Percentiles rank a stretch among this genome's conserved stretches.
These are phyloP conservation scores for Azorinus chamasolen DNA, from an alignment of 2,888 invertebrate genomes.

Conservation along the genomic window DNA sequence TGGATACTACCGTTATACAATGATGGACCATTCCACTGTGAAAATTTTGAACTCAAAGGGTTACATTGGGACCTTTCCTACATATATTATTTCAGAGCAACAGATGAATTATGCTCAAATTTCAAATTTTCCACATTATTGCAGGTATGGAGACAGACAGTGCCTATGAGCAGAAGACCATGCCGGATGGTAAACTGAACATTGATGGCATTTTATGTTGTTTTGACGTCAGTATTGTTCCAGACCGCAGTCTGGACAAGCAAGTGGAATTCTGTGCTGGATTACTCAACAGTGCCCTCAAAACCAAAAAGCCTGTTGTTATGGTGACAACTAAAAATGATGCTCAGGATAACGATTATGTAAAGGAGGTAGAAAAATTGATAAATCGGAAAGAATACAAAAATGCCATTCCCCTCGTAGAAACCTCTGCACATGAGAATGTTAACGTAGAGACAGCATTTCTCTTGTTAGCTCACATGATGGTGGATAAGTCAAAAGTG, in stretches of 20 bases:
- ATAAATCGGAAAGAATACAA: slow-evolving; percentile 96
- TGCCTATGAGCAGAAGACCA: slow-evolving; percentile 95
- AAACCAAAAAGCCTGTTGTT: slow-evolving; percentile 98
- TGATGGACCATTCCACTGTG: no score
- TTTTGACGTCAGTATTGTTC: slow-evolving; percentile 98
- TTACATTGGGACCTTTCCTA: no score
- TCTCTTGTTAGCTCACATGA: slow-evolving; percentile 95
- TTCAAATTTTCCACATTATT: slow-evolving; percentile 27
- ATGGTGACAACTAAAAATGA: slow-evolving; percentile 98
- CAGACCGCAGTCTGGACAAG: slow-evolving; percentile 95
- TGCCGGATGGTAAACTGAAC: slow-evolving; percentile 93
- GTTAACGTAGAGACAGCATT: slow-evolving; percentile 97
- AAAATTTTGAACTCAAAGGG: no score
- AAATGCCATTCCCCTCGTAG: slow-evolving; percentile 92
- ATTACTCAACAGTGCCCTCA: slow-evolving; percentile 93
- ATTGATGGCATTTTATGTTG: slow-evolving; percentile 98
- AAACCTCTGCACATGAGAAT: slow-evolving; percentile 98
- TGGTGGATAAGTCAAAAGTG: slow-evolving; percentile 96
- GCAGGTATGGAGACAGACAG: slow-evolving; percentile 97
- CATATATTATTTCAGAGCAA: no score
- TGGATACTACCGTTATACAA: no score
- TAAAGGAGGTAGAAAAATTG: slow-evolving; percentile 93
- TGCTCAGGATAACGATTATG: slow-evolving; percentile 92
- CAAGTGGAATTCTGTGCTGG: slow-evolving; percentile 91
- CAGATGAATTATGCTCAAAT: no score